Conservation (phyloP, 2,797 vertebrate genomes). For the Neopelma chrysocephalum region DNA sequence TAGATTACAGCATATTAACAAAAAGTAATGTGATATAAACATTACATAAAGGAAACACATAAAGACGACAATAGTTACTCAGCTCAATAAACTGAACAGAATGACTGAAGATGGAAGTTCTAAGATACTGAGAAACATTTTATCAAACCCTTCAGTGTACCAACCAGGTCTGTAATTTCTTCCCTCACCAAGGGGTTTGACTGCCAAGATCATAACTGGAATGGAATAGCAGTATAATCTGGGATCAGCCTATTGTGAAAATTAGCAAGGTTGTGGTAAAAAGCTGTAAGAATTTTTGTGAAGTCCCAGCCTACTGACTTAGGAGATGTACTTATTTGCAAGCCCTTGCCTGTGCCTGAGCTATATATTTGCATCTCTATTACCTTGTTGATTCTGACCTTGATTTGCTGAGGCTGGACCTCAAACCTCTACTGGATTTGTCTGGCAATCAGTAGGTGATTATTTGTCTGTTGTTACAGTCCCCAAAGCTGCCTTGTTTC, state of each 20-base stretch:
- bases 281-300: background rate
- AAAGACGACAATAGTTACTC: background rate
- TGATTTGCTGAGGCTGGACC: background rate
- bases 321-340: background rate
- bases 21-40: background rate
- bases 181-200: background rate
- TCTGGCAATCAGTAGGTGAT: background rate
- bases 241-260: background rate
- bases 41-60: background rate
- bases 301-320: background rate
- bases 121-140: background rate
- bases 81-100: background rate
- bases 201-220: background rate
- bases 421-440: background rate
- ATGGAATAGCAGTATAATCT: background rate
- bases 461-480: background rate
- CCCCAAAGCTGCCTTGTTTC: background rate
- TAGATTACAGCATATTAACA: background rate
- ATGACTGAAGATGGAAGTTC: background rate
- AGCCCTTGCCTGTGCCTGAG: background rate
- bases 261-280: background rate
- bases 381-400: background rate
- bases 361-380: fast-evolving
- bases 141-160: background rate
- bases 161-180: background rate